Evolutionary conservation across 2,113 vertebrate genomes (phyloP).

Genomic region (Festucalex cinctus): DNA sequence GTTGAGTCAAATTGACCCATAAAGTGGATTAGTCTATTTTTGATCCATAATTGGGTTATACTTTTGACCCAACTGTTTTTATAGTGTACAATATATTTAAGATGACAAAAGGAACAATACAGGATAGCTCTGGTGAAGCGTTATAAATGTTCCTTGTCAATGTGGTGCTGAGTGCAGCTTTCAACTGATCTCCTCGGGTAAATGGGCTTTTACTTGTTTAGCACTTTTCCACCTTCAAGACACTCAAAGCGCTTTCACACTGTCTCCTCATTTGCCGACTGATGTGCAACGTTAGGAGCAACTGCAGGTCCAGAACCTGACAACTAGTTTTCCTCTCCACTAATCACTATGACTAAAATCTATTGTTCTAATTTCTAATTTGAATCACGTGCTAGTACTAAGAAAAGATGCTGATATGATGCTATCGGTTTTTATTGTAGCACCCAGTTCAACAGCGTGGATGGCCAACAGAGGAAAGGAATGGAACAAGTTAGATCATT

Average conservation of each 20-base stretch:
- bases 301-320: neutral
- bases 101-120: neutral
- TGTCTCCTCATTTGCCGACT: neutral
- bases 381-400: neutral
- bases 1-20: too few relatives aligned
- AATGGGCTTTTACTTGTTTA: too few relatives aligned
- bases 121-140: neutral
- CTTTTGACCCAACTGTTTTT: too few relatives aligned
- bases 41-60: too few relatives aligned
- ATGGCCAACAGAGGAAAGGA: neutral
- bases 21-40: too few relatives aligned
- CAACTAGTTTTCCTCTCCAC: neutral
- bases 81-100: neutral
- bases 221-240: too few relatives aligned
- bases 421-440: neutral
- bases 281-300: neutral
- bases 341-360: neutral
- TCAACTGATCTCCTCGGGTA: too few relatives aligned
- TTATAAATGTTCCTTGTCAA: too few relatives aligned
- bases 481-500: constrained; percentile 1
- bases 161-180: too few relatives aligned
- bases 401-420: neutral
- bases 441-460: neutral
- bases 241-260: too few relatives aligned
- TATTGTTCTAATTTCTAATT: neutral